These are phyloP conservation scores for Phrynocephalus vlangalii DNA, from an alignment of 2,797 vertebrate species.

Conservation along the genomic window DNA sequence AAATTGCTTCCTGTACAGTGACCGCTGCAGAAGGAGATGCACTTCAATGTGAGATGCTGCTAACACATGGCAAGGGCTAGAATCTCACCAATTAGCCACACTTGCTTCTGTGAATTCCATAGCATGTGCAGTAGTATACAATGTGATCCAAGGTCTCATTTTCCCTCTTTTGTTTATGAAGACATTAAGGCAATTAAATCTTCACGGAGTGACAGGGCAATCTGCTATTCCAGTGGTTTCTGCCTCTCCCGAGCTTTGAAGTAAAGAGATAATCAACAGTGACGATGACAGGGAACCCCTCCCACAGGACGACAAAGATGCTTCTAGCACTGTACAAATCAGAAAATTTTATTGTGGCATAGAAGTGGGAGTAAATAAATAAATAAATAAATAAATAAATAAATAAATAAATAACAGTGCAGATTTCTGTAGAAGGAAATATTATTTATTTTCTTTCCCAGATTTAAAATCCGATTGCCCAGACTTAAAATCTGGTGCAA, in stretches of 20 bases:
- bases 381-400: no score
- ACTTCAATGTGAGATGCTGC: no score
- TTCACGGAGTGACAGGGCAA: background rate
- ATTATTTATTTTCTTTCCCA: background rate
- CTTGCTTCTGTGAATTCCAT: no score
- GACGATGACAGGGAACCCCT: background rate
- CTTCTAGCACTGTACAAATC: background rate
- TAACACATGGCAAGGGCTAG: no score
- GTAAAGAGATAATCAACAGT: background rate
- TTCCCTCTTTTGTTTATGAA: no score
- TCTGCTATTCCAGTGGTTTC: background rate
- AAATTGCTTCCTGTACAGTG: no score
- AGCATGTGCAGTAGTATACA: no score
- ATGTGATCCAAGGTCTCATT: background rate
- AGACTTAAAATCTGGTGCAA: background rate
- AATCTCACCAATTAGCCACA: no score
- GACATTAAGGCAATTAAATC: background rate
- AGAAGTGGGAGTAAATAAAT: background rate
- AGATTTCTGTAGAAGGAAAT: background rate
- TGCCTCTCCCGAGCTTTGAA: background rate
- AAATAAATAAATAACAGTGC: no score
- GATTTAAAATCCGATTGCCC: background rate
- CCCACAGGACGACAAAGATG: background rate
- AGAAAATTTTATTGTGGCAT: background rate
- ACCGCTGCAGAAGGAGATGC: no score